Percentiles rank a stretch among this genome's conserved stretches.
These are phyloP conservation scores for Troides aeacus DNA, from an alignment of 2,888 invertebrate species.

Conservation along the genomic window DNA sequence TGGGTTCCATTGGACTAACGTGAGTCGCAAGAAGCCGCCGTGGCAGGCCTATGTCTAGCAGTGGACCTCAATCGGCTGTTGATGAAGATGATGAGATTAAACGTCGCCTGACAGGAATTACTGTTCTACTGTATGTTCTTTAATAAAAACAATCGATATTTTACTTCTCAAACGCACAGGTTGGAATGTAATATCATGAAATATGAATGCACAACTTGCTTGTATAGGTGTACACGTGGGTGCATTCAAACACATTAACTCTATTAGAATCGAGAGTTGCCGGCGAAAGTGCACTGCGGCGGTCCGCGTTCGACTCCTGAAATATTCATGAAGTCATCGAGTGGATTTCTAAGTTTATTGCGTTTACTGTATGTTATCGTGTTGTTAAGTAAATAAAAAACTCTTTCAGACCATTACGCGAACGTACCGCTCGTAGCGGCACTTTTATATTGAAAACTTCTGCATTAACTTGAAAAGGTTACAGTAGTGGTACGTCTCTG, in stretches of 20 bases:
- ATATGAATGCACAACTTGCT: no score
- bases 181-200: no score
- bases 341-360: slow-evolving; percentile 15
- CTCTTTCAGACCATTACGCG: no score
- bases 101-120: no score
- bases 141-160: no score
- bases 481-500: no score
- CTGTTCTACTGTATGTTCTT: no score
- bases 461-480: no score
- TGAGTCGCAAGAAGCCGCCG: background rate
- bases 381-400: background rate
- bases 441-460: no score
- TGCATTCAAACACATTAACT: slow-evolving; percentile 31
- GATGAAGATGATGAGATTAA: background rate
- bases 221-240: background rate
- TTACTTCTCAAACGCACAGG: no score
- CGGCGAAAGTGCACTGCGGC: slow-evolving; percentile 19
- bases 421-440: no score
- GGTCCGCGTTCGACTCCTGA: slow-evolving; percentile 14
- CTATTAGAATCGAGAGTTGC: slow-evolving; percentile 28
- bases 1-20: no score
- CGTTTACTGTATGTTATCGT: slow-evolving; percentile 7
- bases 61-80: background rate
- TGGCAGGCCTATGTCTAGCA: background rate
- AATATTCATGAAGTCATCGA: slow-evolving; percentile 29